Evolutionary conservation across 1,140 invertebrate genomes (phyloP).

Genomic region (Campoletis sonorensis): DNA sequence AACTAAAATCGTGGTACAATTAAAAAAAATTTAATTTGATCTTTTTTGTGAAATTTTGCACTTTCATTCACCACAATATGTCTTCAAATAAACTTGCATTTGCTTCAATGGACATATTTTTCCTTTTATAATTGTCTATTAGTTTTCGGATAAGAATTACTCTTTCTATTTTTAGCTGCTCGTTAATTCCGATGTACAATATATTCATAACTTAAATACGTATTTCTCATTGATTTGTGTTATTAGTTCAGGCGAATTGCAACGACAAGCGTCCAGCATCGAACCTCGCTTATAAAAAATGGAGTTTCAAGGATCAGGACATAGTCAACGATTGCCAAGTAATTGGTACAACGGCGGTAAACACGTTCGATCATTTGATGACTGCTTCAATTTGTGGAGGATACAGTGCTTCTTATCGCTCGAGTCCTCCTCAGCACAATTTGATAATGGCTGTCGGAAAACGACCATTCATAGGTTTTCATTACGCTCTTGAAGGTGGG

Average conservation of each 20-base stretch:
- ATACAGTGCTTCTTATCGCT: constrained; percentile 84
- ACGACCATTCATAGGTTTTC: constrained; percentile 91
- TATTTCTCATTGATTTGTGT: constrained; percentile 22
- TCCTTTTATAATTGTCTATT: no score
- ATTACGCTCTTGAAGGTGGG: constrained; percentile 92
- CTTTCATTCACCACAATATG: no score
- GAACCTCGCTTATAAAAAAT: constrained; percentile 87
- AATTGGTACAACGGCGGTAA: constrained; percentile 85
- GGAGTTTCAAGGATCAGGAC: constrained; percentile 88
- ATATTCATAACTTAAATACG: no score
- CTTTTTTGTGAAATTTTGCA: no score
- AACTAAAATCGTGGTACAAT: no score
- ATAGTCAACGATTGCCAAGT: constrained; percentile 87
- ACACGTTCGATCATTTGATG: constrained; percentile 91
- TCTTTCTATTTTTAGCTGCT: no score
- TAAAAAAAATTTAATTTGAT: no score
- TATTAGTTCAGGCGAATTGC: constrained; percentile 84
- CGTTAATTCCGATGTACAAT: no score
- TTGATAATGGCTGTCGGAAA: constrained; percentile 88
- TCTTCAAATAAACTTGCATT: no score
- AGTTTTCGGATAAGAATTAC: no score
- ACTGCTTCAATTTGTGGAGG: constrained; percentile 88
- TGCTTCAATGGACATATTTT: no score
- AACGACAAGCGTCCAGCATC: constrained; percentile 79
- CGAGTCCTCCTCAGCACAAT: constrained; percentile 86